Evolutionary conservation across 2,113 vertebrate genomes (phyloP), one percentile per base, ranked within the genome.

Genomic region (Rhabdomys dilectus): DNA sequence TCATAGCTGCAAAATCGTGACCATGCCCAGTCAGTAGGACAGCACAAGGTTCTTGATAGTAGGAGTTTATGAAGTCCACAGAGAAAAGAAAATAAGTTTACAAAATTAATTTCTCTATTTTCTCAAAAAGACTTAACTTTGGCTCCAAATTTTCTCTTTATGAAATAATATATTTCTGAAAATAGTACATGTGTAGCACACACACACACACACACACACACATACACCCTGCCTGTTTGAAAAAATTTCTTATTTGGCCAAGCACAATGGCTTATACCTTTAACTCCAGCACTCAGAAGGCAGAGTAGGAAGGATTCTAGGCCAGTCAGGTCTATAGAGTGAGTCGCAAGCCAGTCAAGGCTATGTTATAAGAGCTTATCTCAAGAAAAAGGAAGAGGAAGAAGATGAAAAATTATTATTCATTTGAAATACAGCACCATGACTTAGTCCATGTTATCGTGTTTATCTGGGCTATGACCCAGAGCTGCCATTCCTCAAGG

Each of bases 1-100:
- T 11, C 24, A 26, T 0, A 2, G 31, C 22, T 70, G 1, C 9
- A 0, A 15, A 3, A 26, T 8, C 2, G 21, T 3, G 48, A 48
- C 36, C 39, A 34, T 5, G 21, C 51, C 88, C 56, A 11, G 22
- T 17, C 53, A 34, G 17, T 36, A 31, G 29, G 22, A 60, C 1
- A 60, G 39, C 68, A 5, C 1, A n/a, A 5, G 19, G 68, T 26
- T 72, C 24, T 7, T 42, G 29, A 48, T 58, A 64, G 64, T 3
- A 0, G 16, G 26, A 85, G 68, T 45, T 68, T 24, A 34, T 82
- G 29, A 87, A 81, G 48, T 45, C 16, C 1, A 53, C 53, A 45
- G 42, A 42, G 78, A 86, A 64, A 95, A 13, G 51, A 51, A 89
- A 56, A 91, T 16, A 31, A 4, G 0, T 48, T 56, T 51, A 70